Evolutionary conservation across 2,113 vertebrate species (phyloP).

Genomic region (Marcusenius ussheri): DNA sequence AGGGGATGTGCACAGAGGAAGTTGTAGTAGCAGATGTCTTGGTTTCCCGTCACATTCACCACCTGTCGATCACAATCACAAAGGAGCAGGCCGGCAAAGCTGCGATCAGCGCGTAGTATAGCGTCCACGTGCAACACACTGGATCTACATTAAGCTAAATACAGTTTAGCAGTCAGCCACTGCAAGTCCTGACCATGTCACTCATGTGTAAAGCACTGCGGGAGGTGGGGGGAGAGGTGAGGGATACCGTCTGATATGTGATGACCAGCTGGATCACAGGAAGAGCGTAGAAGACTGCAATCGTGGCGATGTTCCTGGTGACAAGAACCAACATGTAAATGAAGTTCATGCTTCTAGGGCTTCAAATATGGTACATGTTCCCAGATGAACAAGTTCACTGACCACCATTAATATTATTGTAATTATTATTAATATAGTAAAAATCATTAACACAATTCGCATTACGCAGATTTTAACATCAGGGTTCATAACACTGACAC

Average conservation of each 20-base stretch:
- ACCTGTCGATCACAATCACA: constrained; percentile 58
- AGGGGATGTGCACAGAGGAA: constrained; percentile 91
- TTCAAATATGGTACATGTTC: not conserved
- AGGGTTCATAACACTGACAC: not conserved
- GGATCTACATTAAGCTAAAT: not conserved
- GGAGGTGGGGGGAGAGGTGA: not conserved
- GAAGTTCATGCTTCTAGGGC: not conserved
- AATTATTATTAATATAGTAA: not conserved
- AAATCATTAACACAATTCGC: not conserved
- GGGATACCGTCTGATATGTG: constrained; percentile 87
- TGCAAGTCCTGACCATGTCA: not conserved
- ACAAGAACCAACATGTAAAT: not conserved
- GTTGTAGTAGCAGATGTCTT: constrained; percentile 98
- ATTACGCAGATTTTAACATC: not conserved
- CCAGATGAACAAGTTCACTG: not conserved
- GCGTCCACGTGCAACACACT: not conserved
- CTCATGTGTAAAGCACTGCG: not conserved
- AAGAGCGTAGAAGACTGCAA: constrained; percentile 89
- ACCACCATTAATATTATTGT: not conserved
- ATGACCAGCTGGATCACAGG: constrained; percentile 94
- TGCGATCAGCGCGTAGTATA: not conserved
- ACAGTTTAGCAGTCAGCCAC: not conserved
- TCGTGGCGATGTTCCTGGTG: constrained; percentile 89
- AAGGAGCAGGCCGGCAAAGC: not conserved
- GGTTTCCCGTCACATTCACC: constrained; percentile 91